Base-by-base conservation (phyloP, 92 coral and sea anemone species). In the Zoanthus gigantus region DNA sequence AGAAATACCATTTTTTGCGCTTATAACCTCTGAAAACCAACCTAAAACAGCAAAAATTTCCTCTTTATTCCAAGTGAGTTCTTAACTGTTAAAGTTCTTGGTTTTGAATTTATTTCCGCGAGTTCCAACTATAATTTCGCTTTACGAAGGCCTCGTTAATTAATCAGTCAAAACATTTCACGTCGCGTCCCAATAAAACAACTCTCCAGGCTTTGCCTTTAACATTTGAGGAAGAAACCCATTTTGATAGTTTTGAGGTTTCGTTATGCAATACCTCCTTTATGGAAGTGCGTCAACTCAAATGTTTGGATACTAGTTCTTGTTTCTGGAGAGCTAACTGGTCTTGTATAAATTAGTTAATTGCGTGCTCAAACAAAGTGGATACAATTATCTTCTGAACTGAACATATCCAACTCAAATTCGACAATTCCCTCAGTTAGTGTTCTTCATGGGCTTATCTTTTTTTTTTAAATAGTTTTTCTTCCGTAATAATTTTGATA, bases 401-500 rank as follows among this genome's bases (percentile, higher is more conserved):
- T 72, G 76, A 72, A 72, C 11, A 72, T 72, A 72, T 34, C 76
- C 76, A 52, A 72, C 74, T 15, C 47, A 72, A 72, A 34, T 72
- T 72, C 53, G 10, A 37, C 37, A 34, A 72, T 72, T 72, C 52
- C 52, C 76, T 72, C 76, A 72, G 76, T 72, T 18, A 37, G 18
- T 72, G 52, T 72, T 72, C 18, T 72, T 72, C 76, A 72, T 72
- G 76, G 37, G 76, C 52, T 72, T 37, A 72, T 72, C 50, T 72
- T 72, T 7, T 72, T n/a, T 7, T 72, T 72, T 72, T n/a, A n/a
- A 52, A 72, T 0, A 72, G 76, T 72, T 72, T 72, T 72, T 37
- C 76, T 72, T 72, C 76, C 12, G 76, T 46, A 72, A 72, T 72
- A 72, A 72, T 72, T 72, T 72, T 34, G 52, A 72, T 72, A 37